phyloP scores from a whole-genome alignment of 1,140 invertebrate genomes.

The silkworm (Bombyx mori) region ASM3026992v2 NC_085111.1:9842001-9842500 shows the following conservation, averaged over 20 bases:
- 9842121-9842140: conserved; percentile 50
- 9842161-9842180: conserved; percentile 68
- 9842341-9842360: too few species aligned
- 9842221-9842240: conserved; percentile 47
- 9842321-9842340: too few species aligned
- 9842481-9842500: too few species aligned
- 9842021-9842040: conserved; percentile 59
- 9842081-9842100: conserved; percentile 42
- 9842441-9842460: too few species aligned
- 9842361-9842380: too few species aligned
- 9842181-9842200: conserved; percentile 55
- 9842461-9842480: too few species aligned
- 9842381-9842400: too few species aligned
- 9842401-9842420: too few species aligned
- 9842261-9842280: too few species aligned
- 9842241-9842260: conserved; percentile 54
- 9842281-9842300: too few species aligned
- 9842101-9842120: conserved; percentile 49
- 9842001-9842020: not conserved
- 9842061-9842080: conserved; percentile 61
- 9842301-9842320: too few species aligned
- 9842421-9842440: too few species aligned
- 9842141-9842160: conserved; percentile 40
- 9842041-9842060: conserved; percentile 62
- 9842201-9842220: conserved; percentile 57